Percentiles rank a stretch among this genome's conserved stretches.
Conservation (phyloP, 2,888 invertebrate genomes). For the Meghimatium bilineatum region DNA sequence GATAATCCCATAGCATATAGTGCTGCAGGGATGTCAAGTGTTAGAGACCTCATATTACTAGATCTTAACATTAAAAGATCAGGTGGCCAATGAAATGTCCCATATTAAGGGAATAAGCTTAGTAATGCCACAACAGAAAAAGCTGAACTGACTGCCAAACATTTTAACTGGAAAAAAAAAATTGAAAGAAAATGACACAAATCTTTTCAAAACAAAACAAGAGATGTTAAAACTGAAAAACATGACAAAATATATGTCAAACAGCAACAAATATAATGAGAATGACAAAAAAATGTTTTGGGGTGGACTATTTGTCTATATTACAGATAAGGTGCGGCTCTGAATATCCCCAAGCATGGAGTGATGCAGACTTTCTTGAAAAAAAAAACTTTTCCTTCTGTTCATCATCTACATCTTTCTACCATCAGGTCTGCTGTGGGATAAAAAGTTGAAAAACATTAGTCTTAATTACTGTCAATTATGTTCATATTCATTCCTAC, state of each 20-base stretch:
- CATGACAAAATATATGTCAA: not conserved
- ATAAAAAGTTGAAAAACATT: not conserved
- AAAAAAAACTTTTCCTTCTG: slow-evolving; percentile 4
- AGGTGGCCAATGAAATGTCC: too few species aligned
- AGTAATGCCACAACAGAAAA: not conserved
- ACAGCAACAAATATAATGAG: not conserved
- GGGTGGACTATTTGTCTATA: slow-evolving; percentile 5
- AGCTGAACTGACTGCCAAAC: not conserved
- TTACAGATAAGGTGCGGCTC: slow-evolving; percentile 6
- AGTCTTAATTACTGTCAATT: not conserved
- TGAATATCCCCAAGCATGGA: slow-evolving; percentile 10
- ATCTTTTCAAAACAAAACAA: not conserved
- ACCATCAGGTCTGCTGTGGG: slow-evolving; percentile 11
- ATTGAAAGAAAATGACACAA: not conserved
- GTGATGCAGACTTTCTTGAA: not conserved
- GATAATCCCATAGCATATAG: too few species aligned
- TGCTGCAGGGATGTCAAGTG: too few species aligned
- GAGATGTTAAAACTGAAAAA: not conserved
- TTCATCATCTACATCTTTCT: not conserved
- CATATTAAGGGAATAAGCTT: too few species aligned
- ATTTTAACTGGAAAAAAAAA: not conserved
- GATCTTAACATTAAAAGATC: too few species aligned
- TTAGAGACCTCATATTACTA: too few species aligned
- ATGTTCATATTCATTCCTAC: too few species aligned
- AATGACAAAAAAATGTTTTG: slow-evolving; percentile 6